Evolutionary conservation across 1,140 invertebrate genomes (phyloP).

Genomic region (Cydia splendana): DNA sequence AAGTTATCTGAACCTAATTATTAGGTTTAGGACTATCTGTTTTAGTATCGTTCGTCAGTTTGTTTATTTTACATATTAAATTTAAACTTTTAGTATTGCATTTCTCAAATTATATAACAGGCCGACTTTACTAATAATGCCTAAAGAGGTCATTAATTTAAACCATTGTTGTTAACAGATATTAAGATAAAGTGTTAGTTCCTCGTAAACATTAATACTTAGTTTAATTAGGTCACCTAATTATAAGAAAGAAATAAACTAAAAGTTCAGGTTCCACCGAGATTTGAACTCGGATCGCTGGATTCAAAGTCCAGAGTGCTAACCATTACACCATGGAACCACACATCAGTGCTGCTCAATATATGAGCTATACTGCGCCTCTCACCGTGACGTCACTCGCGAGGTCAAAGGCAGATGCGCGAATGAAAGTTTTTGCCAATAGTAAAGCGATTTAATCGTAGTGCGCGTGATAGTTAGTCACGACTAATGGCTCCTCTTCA

Average conservation of each 20-base stretch:
- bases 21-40: background rate
- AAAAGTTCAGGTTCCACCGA: slow-evolving; percentile 37
- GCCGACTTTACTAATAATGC: too few relatives aligned
- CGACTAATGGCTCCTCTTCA: too few relatives aligned
- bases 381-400: slow-evolving; percentile 22
- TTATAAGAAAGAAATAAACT: background rate
- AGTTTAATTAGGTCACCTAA: slow-evolving; percentile 12
- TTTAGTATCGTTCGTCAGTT: too few relatives aligned
- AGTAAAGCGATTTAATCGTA: background rate
- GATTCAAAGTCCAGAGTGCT: slow-evolving; percentile 39
- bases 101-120: too few relatives aligned
- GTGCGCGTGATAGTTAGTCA: background rate
- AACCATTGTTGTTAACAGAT: background rate
- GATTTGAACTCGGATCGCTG: slow-evolving; percentile 38
- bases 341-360: background rate
- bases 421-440: slow-evolving; percentile 6
- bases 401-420: slow-evolving; percentile 23
- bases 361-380: background rate
- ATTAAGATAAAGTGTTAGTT: background rate
- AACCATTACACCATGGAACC: slow-evolving; percentile 39
- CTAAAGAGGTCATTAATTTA: too few relatives aligned
- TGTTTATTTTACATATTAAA: too few relatives aligned
- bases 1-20: background rate
- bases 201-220: background rate
- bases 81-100: too few relatives aligned